A percentile compares a stretch with the other conserved stretches of the same genome.
Conservation (phyloP, 2,888 invertebrate species). For the Octodonta nipae region DNA sequence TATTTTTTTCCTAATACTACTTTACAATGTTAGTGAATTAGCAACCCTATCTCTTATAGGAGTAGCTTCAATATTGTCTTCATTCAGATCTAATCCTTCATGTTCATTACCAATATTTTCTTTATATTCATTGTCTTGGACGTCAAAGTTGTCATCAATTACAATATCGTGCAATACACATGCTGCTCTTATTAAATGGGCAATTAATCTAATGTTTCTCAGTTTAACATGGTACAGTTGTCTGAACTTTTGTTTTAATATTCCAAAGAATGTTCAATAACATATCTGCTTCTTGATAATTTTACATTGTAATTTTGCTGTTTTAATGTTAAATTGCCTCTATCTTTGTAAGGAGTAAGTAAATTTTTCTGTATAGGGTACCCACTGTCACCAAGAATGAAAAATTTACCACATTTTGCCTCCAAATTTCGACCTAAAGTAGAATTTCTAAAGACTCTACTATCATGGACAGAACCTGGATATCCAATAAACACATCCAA, state of each 20-base stretch:
- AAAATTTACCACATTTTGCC: slow-evolving; percentile 9
- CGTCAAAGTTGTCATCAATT: background rate
- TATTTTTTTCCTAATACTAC: too few species aligned
- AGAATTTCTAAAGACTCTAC: slow-evolving; percentile 8
- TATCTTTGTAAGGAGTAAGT: slow-evolving; percentile 12
- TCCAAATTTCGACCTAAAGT: slow-evolving; percentile 5
- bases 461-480: slow-evolving; percentile 4
- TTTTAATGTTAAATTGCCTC: slow-evolving; percentile 9
- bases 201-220: too few species aligned
- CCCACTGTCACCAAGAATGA: too few species aligned
- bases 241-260: slow-evolving; percentile 3
- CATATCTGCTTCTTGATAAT: slow-evolving; percentile 9
- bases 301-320: slow-evolving; percentile 11
- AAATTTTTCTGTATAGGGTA: too few species aligned
- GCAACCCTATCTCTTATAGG: too few species aligned
- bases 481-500: slow-evolving; percentile 6
- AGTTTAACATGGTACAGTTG: slow-evolving; percentile 1
- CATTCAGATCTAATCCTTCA: too few species aligned
- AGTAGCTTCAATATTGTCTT: too few species aligned
- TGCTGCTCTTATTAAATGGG: background rate
- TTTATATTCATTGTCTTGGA: too few species aligned
- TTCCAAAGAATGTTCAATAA: too few species aligned
- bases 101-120: too few species aligned
- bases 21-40: too few species aligned
- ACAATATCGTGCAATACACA: slow-evolving; percentile 1